Percentiles rank a stretch among this genome's conserved stretches.
Evolutionary conservation across 2,888 invertebrate genomes (phyloP).

Genomic region (Chloromyia formosa): DNA sequence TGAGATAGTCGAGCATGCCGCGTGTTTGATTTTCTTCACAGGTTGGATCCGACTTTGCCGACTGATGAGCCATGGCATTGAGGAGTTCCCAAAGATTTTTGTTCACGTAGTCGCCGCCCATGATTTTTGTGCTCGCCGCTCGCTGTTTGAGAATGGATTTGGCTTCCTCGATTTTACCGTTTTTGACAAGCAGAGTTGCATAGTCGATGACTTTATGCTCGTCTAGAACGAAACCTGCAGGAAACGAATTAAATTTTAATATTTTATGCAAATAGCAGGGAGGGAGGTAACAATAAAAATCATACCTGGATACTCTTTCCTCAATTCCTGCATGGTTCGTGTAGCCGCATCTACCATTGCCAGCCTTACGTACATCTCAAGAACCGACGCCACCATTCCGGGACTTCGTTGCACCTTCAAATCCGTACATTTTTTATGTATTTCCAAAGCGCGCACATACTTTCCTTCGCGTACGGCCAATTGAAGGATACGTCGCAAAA

Average conservation of each 20-base stretch:
- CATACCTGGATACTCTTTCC: constrained; percentile 64
- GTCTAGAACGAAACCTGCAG: constrained; percentile 68
- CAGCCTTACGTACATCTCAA: constrained; percentile 70
- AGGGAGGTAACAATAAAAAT: not conserved
- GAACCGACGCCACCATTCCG: constrained; percentile 73
- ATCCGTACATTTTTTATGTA: constrained; percentile 67
- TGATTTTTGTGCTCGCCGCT: constrained; percentile 63
- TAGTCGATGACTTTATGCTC: constrained; percentile 73
- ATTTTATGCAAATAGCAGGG: not conserved
- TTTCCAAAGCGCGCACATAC: constrained; percentile 66
- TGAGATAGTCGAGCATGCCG: constrained; percentile 67
- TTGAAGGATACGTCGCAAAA: constrained; percentile 71
- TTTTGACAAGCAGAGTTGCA: constrained; percentile 68
- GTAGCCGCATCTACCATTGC: constrained; percentile 69
- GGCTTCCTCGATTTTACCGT: constrained; percentile 57
- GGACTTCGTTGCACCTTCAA: constrained; percentile 68
- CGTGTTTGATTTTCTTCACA: constrained; percentile 61
- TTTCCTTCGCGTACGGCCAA: constrained; percentile 68
- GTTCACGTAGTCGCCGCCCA: constrained; percentile 65
- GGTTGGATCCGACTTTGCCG: constrained; percentile 52
- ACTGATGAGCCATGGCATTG: constrained; percentile 64
- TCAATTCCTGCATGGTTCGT: constrained; percentile 66
- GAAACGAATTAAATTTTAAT: not conserved
- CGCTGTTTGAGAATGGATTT: constrained; percentile 66
- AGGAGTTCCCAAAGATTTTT: constrained; percentile 72